Evolutionary conservation across 2,113 vertebrate species (phyloP), one percentile per base, ranked within the genome.

Genomic region (Chaetorhynchus papuensis): DNA sequence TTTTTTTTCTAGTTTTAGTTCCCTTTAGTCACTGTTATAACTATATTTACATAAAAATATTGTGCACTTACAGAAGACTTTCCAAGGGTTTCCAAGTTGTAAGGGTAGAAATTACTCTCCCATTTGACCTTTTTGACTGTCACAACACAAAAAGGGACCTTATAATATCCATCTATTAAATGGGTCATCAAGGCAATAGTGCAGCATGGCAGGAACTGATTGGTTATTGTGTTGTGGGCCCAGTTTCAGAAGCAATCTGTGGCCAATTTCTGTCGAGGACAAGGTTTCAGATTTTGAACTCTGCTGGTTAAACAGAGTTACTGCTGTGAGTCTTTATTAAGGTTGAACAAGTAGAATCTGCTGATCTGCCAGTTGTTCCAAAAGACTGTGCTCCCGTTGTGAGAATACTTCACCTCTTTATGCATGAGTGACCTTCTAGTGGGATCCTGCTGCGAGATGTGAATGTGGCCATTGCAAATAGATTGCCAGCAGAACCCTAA

Each of bases 321-420:
- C 92, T 95, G 92, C 87, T 96, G 96, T 93, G 89, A 95, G 69
- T 64, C 80, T 95, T 96, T 95, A 94, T 93, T 74, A 89, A 95
- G 52, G 83, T 33, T 70, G 69, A 93, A 30, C 24, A 56, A 86
- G 75, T 35, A 77, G 89, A 96, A 61, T 93, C 74, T 90, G 81
- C 87, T 90, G 95, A 96, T 97, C 76, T 82, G 57, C 68, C 76
- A 57, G 41, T 79, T 83, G 33, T 75, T 95, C 27, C 65, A 64
- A 82, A 81, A 89, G 71, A 90, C 75, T 75, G 79, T 88, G 76
- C 88, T 90, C 87, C 92, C 26, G 65, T 87, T 74, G 92, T 6
- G 76, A 95, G 82, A 88, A 89, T 72, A 50, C 64, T 69, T 95
- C 84, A 89, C 57, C 59, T 39, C 70, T 91, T 93, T 68, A 83